Base-by-base conservation (phyloP, 1,140 invertebrate species). In the Sarcophaga peregrina region DNA sequence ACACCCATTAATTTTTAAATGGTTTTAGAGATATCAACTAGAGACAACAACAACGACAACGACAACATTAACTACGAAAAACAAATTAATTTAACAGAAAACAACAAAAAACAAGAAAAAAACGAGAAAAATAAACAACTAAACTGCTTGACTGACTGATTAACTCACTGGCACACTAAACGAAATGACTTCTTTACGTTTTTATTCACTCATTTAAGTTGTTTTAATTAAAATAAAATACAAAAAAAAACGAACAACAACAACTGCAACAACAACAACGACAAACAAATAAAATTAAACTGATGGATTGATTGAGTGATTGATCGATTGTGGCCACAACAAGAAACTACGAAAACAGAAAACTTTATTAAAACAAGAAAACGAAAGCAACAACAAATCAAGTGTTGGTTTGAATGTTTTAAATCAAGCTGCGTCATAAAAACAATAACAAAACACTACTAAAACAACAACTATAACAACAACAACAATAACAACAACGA, bases 301-400 rank as follows among this genome's bases (percentile, higher is more conserved):
- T 82, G 82, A 82, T 82, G 82, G 82, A 82, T 82, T 82, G 82
- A 82, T 82, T 76, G 82, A 75, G 45, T 82, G 82, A 82, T 82
- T 82, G 82, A 82, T 82, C 82, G 82, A 52, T 74, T 48, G 82
- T 58, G 54, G 54, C 54, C 54, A 58, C 54, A 58, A 58, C 13
- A 58, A 58, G n/a, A 15, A 58, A 37, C 25, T 37, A 37, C 25
- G 25, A 58, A 58, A n/a, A n/a, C n/a, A 58, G 7, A 7, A 52
- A 52, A n/a, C n/a, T 58, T n/a, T 58, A 11, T 58, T n/a, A n/a
- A 58, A 58, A 58, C 11, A 37, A 37, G 4, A 37, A 37, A 37
- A 37, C 25, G 4, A 37, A 37, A 37, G 4, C 25, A 37, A 37
- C 25, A 37, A 37, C 25, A 37, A 37, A 37, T 37, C 25, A 58